Evolutionary conservation across 2,113 vertebrate species (phyloP).

Genomic region (Mobula hypostoma): DNA sequence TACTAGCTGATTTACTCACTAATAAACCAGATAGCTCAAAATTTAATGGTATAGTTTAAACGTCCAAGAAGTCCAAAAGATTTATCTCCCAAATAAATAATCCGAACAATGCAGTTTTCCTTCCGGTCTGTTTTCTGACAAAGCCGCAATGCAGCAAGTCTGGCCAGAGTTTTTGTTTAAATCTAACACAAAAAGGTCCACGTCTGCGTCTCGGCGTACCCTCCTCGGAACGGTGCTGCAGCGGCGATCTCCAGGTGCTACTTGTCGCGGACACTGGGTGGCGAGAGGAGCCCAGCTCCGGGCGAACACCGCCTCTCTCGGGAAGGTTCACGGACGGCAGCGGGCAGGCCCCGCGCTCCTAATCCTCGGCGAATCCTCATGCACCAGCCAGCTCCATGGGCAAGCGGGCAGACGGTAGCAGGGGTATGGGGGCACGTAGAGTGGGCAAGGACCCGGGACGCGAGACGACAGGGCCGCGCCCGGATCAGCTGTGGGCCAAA

Average conservation of each 20-base stretch:
- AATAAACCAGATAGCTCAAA: conserved; percentile 36
- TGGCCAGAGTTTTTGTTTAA: neutral
- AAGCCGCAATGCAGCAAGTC: conserved; percentile 30
- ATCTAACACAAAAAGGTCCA: neutral
- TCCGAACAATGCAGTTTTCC: conserved; percentile 5
- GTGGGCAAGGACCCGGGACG: neutral
- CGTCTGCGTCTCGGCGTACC: neutral
- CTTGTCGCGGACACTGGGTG: no score
- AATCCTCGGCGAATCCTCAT: no score
- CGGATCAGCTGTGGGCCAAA: neutral
- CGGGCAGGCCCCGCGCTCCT: no score
- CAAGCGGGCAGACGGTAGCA: neutral
- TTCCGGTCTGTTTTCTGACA: conserved; percentile 2
- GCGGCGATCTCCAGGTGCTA: no score
- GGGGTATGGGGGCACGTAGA: neutral
- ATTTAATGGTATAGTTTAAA: conserved; percentile 34
- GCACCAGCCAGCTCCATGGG: no score
- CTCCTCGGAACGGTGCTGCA: neutral
- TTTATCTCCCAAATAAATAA: conserved; percentile 1
- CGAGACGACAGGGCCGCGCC: no score
- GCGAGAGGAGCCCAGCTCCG: no score
- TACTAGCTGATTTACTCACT: conserved; percentile 36
- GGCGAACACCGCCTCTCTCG: no score
- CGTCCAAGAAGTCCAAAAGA: conserved; percentile 31
- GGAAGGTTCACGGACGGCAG: no score